A percentile compares a stretch with the other conserved stretches of the same genome.
Evolutionary conservation across 2,888 invertebrate genomes (phyloP).

Genomic region (Agrilus mali): DNA sequence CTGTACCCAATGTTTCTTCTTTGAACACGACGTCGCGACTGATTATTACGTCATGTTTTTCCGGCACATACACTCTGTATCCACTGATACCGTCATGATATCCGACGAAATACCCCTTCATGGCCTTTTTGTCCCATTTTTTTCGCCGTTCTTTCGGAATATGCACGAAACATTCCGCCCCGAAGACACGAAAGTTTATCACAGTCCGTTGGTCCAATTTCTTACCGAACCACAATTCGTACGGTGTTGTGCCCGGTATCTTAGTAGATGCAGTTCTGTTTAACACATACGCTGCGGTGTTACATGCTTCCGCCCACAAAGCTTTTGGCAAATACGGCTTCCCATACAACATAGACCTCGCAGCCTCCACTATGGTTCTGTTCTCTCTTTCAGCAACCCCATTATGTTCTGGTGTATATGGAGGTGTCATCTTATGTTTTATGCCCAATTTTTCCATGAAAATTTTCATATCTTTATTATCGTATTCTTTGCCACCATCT

Average conservation of each 20-base stretch:
- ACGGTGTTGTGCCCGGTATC: conserved; percentile 9
- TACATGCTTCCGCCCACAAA: conserved; percentile 3
- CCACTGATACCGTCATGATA: conserved; percentile 9
- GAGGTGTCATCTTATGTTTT: neutral
- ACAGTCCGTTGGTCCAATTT: neutral
- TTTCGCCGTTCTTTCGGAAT: conserved; percentile 13
- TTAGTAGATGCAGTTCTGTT: conserved; percentile 12
- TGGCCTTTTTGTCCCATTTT: conserved; percentile 10
- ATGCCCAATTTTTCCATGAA: neutral
- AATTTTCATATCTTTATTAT: conserved; percentile 6
- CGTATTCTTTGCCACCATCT: conserved; percentile 9
- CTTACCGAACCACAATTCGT: conserved; percentile 11
- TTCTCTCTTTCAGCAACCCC: conserved; percentile 1
- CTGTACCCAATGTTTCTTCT: neutral
- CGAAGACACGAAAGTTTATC: conserved; percentile 12
- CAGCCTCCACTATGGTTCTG: conserved; percentile 3
- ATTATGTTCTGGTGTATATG: conserved; percentile 5
- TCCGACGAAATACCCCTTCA: conserved; percentile 8
- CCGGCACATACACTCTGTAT: conserved; percentile 6
- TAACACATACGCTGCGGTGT: conserved; percentile 9
- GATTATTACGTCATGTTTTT: conserved; percentile 3
- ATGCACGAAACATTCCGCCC: conserved; percentile 14
- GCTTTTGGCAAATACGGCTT: neutral
- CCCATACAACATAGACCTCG: conserved; percentile 3
- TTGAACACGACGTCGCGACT: conserved; percentile 8